phyloP scores from a whole-genome alignment of 2,797 vertebrate species.

The Gymnothorax reevesii region DNA sequence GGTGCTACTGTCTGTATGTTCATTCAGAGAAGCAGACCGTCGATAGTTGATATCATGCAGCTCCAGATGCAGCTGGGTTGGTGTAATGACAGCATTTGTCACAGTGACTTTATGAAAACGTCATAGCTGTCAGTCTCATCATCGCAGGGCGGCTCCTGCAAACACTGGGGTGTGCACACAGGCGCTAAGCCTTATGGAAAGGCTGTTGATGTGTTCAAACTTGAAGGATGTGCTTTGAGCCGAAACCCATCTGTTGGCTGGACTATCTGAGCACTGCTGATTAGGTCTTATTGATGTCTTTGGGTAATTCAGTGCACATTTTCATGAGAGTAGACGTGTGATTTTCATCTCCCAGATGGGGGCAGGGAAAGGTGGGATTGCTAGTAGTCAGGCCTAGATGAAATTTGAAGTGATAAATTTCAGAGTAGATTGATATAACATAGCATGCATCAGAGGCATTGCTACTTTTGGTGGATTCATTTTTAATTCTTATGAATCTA shows the following conservation, averaged over 20 bases:
- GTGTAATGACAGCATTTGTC: constrained; percentile 45
- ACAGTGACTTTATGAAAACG: constrained; percentile 39
- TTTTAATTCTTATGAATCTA: neutral
- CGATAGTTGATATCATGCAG: constrained; percentile 47
- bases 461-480: neutral
- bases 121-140: constrained; percentile 40
- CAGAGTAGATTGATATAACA: constrained; percentile 30
- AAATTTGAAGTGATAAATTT: neutral
- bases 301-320: constrained; percentile 24
- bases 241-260: constrained; percentile 64
- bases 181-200: constrained; percentile 39
- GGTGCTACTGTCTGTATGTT: constrained; percentile 44
- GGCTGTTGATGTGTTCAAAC: constrained; percentile 64
- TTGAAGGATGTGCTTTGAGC: constrained; percentile 60
- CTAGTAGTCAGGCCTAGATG: neutral
- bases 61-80: constrained; percentile 45
- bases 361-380: neutral
- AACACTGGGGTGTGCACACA: constrained; percentile 46
- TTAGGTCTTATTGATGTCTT: constrained; percentile 43
- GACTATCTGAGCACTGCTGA: constrained; percentile 50
- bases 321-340: neutral
- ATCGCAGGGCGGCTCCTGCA: constrained; percentile 42
- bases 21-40: constrained; percentile 47
- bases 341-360: neutral
- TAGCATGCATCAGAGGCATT: neutral